Evolutionary conservation across 2,797 vertebrate genomes (phyloP), one percentile per base, ranked within the genome.

Genomic region (Sebastes taczanowskii): DNA sequence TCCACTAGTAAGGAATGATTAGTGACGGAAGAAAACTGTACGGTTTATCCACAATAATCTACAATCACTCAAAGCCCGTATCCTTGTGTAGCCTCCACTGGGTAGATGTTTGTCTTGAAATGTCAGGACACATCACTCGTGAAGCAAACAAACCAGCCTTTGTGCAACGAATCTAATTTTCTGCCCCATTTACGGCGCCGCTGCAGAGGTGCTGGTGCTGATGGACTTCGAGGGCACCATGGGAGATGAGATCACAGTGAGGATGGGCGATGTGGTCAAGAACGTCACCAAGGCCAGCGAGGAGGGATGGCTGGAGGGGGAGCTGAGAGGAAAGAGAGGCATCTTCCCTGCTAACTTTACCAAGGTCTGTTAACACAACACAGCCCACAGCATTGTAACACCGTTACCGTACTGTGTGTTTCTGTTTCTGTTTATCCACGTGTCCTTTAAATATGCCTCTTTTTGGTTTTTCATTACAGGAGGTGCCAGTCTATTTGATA

Each of bases 271-370:
- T 70, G 88, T 98, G 81, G 89, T 98, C 74, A 96, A 92, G 84
- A 95, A 96, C 2, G 96, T 97, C 71, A 93, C 91, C 70, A 88
- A 89, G 70, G 89, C 92, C 13, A 78, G 78, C 0, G 94, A 96
- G 69, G 95, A 95, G 3, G 97, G 97, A n/a, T 98, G 97, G 97
- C 92, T 98, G 81, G 86, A 92, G 8, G 97, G 97, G 61, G 96
- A 97, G 49, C 83, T 97, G 61, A 69, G 75, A 11, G 97, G 95
- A 30, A 95, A 88, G 66, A 92, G 80, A 46, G 97, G 97, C 27
- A 93, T 97, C 80, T 97, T 98, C 67, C 97, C 97, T 0, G 86
- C 94, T 32, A 95, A 86, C 86, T 96, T 97, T 63, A 95, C 94
- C 63, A 96, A 97, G 96, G 97, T 98, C 64, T 68, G 75, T n/a